Evolutionary conservation across 2,113 vertebrate species (phyloP).

Genomic region (Syngnathoides biaculeatus): DNA sequence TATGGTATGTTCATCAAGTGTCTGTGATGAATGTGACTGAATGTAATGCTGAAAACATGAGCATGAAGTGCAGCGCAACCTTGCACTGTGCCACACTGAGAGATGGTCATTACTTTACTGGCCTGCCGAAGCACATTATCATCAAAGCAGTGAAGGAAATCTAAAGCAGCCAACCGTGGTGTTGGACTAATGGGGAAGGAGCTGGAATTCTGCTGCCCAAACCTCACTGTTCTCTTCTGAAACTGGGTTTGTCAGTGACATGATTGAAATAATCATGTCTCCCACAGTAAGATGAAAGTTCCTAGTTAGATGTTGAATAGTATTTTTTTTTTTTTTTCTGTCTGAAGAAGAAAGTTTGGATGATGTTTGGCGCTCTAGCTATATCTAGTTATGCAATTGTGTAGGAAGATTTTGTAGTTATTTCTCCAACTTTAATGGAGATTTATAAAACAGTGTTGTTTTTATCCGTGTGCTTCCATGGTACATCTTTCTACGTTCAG

Average conservation of each 20-base stretch:
- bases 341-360: slow-evolving; percentile 21
- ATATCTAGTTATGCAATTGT: slow-evolving; percentile 53
- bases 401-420: slow-evolving; percentile 16
- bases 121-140: slow-evolving; percentile 59
- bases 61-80: slow-evolving; percentile 23
- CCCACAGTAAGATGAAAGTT: slow-evolving; percentile 22
- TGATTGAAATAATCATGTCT: slow-evolving; percentile 74
- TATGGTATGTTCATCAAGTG: slow-evolving; percentile 26
- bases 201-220: slow-evolving; percentile 29
- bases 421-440: neutral
- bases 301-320: slow-evolving; percentile 49
- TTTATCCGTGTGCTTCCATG: neutral
- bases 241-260: slow-evolving; percentile 63
- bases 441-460: neutral
- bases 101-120: slow-evolving; percentile 53
- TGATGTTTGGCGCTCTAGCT: slow-evolving; percentile 26
- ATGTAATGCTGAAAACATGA: slow-evolving; percentile 42
- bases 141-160: slow-evolving; percentile 62
- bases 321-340: slow-evolving; percentile 22
- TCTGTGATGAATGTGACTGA: slow-evolving; percentile 37
- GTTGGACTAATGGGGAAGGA: slow-evolving; percentile 47
- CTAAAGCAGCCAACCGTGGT: slow-evolving; percentile 55
- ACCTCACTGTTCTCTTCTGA: slow-evolving; percentile 43
- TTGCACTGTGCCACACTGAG: slow-evolving; percentile 27
- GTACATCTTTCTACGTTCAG: neutral